Conservation (phyloP, 2,113 vertebrate genomes). For the Cardinalis cardinalis region DNA sequence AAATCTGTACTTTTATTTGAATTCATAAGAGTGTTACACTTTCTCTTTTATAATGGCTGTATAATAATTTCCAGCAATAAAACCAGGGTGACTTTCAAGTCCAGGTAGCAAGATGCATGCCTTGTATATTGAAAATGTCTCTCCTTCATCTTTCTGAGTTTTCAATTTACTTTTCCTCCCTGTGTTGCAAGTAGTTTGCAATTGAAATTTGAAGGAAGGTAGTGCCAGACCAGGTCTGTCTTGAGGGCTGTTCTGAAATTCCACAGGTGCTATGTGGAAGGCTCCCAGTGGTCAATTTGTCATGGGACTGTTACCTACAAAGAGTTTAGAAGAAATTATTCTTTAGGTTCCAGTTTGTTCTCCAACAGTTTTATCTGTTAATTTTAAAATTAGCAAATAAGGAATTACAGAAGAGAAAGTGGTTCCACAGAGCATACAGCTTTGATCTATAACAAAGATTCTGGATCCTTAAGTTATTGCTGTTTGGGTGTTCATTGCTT, state of each 20-base stretch:
- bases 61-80: background rate
- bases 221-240: background rate
- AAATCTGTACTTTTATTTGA: background rate
- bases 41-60: background rate
- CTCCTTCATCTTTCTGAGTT: background rate
- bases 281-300: background rate
- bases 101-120: background rate
- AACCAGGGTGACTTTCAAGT: background rate
- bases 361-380: background rate
- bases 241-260: background rate
- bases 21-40: background rate
- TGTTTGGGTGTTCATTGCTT: background rate
- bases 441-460: background rate
- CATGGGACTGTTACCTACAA: background rate
- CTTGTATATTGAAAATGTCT: background rate
- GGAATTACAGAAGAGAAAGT: background rate
- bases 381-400: background rate
- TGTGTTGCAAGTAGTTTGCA: background rate
- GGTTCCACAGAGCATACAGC: background rate
- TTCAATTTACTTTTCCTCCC: background rate
- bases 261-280: background rate
- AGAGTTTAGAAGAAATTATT: background rate
- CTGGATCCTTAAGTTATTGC: background rate
- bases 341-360: background rate
- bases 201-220: background rate